phyloP scores from a whole-genome alignment of 2,113 vertebrate species.

The Regulus satrapa region DNA sequence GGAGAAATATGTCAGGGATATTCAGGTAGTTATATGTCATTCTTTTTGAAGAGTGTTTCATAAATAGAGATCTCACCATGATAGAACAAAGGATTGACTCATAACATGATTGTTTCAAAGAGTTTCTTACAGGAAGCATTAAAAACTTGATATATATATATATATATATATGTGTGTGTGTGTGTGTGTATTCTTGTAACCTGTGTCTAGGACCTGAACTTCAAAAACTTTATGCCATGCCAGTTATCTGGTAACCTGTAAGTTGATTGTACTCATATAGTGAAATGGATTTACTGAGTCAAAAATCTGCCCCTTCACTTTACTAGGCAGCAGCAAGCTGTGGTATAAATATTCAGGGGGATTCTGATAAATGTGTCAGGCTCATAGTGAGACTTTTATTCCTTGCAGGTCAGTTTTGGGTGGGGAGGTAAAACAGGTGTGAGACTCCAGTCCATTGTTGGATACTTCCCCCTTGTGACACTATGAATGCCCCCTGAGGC shows the following conservation, averaged over 20 bases:
- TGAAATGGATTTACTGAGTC: neutral
- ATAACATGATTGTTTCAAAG: neutral
- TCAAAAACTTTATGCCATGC: neutral
- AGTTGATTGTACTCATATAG: neutral
- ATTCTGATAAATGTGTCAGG: neutral
- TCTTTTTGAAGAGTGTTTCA: neutral
- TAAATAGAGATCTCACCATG: neutral
- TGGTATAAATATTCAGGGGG: neutral
- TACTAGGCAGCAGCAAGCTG: neutral
- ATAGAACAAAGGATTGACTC: accelerated
- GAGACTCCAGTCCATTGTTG: neutral
- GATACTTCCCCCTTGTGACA: neutral
- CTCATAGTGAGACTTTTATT: neutral
- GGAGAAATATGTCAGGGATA: neutral
- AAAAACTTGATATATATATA: too few relatives aligned
- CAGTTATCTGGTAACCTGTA: neutral
- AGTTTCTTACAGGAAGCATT: neutral
- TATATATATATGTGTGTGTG: too few relatives aligned
- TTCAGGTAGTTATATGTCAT: neutral
- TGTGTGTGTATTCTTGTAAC: too few relatives aligned
- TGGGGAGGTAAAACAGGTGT: neutral
- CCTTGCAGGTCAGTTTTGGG: neutral
- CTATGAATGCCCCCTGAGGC: neutral
- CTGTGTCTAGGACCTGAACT: neutral
- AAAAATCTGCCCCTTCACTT: neutral